phyloP scores from a whole-genome alignment of 2,888 invertebrate species.

The Gari tellinella region DNA sequence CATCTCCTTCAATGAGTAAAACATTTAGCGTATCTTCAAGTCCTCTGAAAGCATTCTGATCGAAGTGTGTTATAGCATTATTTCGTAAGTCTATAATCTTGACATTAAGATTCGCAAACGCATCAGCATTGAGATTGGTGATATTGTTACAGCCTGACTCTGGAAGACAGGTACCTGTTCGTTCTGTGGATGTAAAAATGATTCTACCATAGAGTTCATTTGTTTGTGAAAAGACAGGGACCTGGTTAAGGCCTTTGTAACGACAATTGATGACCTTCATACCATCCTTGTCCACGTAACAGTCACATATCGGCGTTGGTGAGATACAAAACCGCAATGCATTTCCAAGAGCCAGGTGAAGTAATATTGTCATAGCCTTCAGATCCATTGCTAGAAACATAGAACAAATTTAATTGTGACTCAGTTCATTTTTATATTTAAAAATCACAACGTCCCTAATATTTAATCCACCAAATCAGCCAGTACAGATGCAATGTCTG shows the following conservation, averaged over 20 bases:
- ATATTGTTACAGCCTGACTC: constrained; percentile 62
- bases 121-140: constrained; percentile 77
- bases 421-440: too few species aligned
- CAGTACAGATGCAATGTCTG: too few species aligned
- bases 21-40: constrained; percentile 91
- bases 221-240: constrained; percentile 44
- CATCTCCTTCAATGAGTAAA: constrained; percentile 88
- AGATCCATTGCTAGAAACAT: too few species aligned
- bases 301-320: constrained; percentile 33
- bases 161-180: constrained; percentile 19
- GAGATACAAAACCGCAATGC: constrained; percentile 20
- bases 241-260: constrained; percentile 31
- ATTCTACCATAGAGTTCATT: constrained; percentile 59
- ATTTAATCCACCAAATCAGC: too few species aligned
- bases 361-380: too few species aligned
- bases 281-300: constrained; percentile 2
- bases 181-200: constrained; percentile 44
- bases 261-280: constrained; percentile 63
- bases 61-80: constrained; percentile 91
- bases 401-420: too few species aligned
- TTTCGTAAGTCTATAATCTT: constrained; percentile 93
- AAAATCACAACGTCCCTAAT: too few species aligned
- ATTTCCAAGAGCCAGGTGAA: too few species aligned
- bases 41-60: constrained; percentile 93
- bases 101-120: constrained; percentile 93